Evolutionary conservation across 1,140 invertebrate species (phyloP).

Genomic region (Chrysomallon squamiferum): DNA sequence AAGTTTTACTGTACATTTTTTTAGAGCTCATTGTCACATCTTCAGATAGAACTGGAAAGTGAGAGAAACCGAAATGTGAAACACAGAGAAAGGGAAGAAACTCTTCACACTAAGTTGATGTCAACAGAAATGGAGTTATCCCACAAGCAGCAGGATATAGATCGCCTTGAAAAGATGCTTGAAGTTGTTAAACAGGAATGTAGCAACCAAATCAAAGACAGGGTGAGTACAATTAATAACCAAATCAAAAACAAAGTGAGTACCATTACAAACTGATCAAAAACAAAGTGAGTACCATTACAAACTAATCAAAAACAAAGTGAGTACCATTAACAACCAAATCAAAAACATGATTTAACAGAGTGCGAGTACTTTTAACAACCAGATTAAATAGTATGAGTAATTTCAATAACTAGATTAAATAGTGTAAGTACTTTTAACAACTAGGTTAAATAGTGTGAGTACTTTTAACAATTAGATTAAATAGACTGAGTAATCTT

Average conservation of each 20-base stretch:
- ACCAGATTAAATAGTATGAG: too few relatives aligned
- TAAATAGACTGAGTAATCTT: too few relatives aligned
- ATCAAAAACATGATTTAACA: too few relatives aligned
- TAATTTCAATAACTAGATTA: too few relatives aligned
- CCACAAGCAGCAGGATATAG: conserved; percentile 44
- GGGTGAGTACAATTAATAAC: conserved; percentile 24
- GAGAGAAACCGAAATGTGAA: conserved; percentile 38
- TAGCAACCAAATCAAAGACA: conserved; percentile 44
- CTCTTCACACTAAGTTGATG: conserved; percentile 32
- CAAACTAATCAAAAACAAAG: too few relatives aligned
- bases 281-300: neutral
- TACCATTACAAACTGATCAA: neutral
- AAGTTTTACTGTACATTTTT: too few relatives aligned
- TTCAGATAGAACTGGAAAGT: conserved; percentile 34
- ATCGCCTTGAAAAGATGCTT: conserved; percentile 49
- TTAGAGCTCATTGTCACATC: conserved; percentile 26
- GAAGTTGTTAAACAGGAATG: conserved; percentile 49
- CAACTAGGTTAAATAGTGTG: too few relatives aligned
- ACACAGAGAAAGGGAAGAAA: conserved; percentile 39
- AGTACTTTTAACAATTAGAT: too few relatives aligned
- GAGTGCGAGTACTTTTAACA: too few relatives aligned
- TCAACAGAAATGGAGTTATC: conserved; percentile 41
- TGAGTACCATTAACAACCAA: too few relatives aligned
- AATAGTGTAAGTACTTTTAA: too few relatives aligned
- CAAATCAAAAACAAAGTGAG: neutral